These are phyloP conservation scores for Paradisaea rubra DNA, from an alignment of 2,113 vertebrate species.

Conservation along the genomic window DNA sequence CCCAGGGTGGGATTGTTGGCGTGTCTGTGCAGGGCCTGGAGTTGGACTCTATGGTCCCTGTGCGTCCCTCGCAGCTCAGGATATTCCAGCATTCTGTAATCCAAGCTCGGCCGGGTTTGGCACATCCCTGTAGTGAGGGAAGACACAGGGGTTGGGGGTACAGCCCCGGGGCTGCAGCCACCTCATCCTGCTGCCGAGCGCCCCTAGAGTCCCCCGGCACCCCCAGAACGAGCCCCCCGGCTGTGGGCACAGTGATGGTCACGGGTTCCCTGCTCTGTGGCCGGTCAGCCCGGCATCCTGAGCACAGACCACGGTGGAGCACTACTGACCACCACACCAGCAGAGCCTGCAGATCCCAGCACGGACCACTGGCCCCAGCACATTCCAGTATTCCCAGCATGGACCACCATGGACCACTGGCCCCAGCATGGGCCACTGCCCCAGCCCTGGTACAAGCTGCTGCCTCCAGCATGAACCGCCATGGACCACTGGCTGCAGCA, in stretches of 20 bases:
- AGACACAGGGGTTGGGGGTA: no score
- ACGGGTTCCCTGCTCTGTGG: rapidly evolving
- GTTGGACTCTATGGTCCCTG: background rate
- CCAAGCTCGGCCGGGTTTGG: background rate
- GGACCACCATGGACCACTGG: no score
- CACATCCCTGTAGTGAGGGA: no score
- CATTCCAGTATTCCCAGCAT: background rate
- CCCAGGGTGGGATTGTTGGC: background rate
- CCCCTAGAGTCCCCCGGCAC: background rate
- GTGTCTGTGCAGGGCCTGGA: background rate
- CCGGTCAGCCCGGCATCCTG: background rate
- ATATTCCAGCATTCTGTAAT: background rate
- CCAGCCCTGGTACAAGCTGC: no score
- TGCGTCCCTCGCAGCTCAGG: background rate
- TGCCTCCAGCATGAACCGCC: no score
- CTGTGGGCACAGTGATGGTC: rapidly evolving
- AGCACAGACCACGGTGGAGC: background rate
- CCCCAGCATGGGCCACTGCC: background rate
- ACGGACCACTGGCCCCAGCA: background rate
- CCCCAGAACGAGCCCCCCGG: background rate
- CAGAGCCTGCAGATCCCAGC: background rate
- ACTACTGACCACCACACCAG: background rate
- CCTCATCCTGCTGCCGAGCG: background rate
- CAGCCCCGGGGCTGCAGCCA: background rate
- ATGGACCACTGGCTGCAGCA: no score